Conservation (phyloP, 2,113 vertebrate genomes). For the Vireo altiloquus region DNA sequence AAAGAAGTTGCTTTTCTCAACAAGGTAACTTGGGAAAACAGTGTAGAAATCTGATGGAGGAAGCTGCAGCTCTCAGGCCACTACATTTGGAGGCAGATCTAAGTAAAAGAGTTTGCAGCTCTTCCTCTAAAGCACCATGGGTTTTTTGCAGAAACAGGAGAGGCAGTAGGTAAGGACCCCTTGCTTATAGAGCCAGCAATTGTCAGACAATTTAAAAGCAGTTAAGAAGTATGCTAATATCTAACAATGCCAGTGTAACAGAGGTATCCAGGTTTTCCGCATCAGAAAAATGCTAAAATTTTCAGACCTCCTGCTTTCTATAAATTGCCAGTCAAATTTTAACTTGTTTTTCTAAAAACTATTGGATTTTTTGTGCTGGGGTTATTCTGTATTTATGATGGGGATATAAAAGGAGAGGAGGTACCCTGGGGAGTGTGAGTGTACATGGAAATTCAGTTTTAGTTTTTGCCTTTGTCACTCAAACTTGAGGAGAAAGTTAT, state of each 20-base stretch:
- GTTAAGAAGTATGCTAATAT: neutral
- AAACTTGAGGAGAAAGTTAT: neutral
- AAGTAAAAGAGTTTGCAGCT: neutral
- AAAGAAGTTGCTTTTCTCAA: neutral
- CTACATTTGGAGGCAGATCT: neutral
- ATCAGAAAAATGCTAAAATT: neutral
- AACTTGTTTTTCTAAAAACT: neutral
- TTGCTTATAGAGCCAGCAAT: neutral
- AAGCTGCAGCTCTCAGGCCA: neutral
- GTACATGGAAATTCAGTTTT: neutral
- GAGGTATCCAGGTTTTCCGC: neutral
- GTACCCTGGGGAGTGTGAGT: neutral
- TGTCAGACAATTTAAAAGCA: neutral
- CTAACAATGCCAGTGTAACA: neutral
- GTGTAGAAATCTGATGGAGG: neutral
- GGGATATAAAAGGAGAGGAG: neutral
- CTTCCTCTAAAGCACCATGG: neutral
- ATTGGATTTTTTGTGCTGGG: neutral
- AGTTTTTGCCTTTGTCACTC: neutral
- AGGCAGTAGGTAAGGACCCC: neutral
- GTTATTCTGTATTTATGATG: neutral
- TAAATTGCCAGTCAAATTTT: neutral
- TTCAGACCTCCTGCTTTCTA: neutral
- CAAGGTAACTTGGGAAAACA: neutral
- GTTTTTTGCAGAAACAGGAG: neutral